Percentiles rank a stretch among this genome's conserved stretches.
Conservation (phyloP, 2,888 invertebrate genomes). For the Orthosia cruda region DNA sequence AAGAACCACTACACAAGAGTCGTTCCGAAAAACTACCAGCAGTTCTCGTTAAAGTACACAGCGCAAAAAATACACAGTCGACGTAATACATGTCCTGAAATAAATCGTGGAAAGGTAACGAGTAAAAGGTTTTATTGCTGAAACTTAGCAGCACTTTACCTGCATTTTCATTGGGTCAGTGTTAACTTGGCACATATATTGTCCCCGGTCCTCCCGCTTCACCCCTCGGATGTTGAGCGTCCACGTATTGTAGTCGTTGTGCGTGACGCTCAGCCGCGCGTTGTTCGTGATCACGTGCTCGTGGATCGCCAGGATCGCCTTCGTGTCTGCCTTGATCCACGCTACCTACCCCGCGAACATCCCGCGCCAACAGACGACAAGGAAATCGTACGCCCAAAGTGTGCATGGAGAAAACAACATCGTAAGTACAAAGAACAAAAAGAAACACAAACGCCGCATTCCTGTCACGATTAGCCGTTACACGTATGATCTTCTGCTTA, state of each 20-base stretch:
- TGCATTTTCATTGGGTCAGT: constrained; percentile 99
- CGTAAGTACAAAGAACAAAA: constrained; percentile 59
- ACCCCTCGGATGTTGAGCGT: constrained; percentile 97
- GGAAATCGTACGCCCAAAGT: constrained; percentile 61
- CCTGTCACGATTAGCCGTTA: constrained; percentile 73
- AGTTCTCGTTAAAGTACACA: constrained; percentile 34
- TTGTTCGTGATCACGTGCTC: constrained; percentile 98
- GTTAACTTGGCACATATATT: constrained; percentile 99
- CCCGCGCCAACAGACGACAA: constrained; percentile 53
- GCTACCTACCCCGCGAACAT: constrained; percentile 93
- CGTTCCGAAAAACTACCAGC: constrained; percentile 44
- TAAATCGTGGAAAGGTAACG: constrained; percentile 60
- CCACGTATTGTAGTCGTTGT: constrained; percentile 98
- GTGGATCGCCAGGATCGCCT: constrained; percentile 98
- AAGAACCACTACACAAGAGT: constrained; percentile 20
- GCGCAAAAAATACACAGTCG: constrained; percentile 10
- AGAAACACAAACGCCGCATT: constrained; percentile 72
- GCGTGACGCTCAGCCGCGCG: constrained; percentile 96
- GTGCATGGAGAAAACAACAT: constrained; percentile 67
- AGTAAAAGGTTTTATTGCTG: constrained; percentile 21
- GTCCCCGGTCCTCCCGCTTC: constrained; percentile 96
- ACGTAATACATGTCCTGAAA: constrained; percentile 25
- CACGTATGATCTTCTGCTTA: constrained; percentile 77
- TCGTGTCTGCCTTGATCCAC: constrained; percentile 98
- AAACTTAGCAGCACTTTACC: constrained; percentile 89